Percentiles rank a stretch among this genome's conserved stretches.
Evolutionary conservation across 2,888 invertebrate species (phyloP).

Genomic region (Papilio gigon): DNA sequence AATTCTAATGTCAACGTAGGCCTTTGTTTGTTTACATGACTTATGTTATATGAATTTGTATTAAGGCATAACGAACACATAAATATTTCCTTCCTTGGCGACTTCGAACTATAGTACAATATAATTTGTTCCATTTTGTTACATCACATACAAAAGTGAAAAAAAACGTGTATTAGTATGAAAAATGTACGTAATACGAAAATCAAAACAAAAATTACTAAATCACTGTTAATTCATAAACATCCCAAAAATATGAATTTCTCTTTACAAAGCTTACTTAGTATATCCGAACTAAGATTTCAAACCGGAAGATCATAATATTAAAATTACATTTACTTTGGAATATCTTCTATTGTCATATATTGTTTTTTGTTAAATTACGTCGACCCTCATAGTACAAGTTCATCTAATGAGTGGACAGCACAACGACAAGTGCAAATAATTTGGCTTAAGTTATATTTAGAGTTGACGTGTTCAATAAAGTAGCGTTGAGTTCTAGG

Average conservation of each 20-base stretch:
- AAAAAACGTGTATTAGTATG: not conserved
- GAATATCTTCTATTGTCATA: not conserved
- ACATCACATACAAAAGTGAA: not conserved
- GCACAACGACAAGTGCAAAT: conserved; percentile 45
- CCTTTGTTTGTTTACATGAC: conserved; percentile 59
- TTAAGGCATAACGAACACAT: conserved; percentile 48
- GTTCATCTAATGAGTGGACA: not conserved
- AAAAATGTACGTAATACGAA: not conserved
- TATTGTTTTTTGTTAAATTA: conserved; percentile 26
- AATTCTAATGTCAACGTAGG: conserved; percentile 58
- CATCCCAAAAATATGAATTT: not conserved
- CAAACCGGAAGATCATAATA: no score
- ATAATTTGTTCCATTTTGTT: conserved; percentile 2
- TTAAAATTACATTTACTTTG: no score
- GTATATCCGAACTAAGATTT: no score
- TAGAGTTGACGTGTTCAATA: conserved; percentile 69
- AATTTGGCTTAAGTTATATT: conserved; percentile 74
- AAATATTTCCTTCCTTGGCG: conserved; percentile 40
- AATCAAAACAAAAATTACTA: not conserved
- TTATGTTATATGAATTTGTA: conserved; percentile 55
- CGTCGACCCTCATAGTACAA: not conserved
- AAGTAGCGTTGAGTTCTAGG: conserved; percentile 71
- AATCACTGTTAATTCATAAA: conserved; percentile 11
- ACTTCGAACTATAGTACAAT: not conserved
- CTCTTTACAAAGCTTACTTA: not conserved